phyloP scores from a whole-genome alignment of 2,113 vertebrate genomes.

The Carassius gibelio region DNA sequence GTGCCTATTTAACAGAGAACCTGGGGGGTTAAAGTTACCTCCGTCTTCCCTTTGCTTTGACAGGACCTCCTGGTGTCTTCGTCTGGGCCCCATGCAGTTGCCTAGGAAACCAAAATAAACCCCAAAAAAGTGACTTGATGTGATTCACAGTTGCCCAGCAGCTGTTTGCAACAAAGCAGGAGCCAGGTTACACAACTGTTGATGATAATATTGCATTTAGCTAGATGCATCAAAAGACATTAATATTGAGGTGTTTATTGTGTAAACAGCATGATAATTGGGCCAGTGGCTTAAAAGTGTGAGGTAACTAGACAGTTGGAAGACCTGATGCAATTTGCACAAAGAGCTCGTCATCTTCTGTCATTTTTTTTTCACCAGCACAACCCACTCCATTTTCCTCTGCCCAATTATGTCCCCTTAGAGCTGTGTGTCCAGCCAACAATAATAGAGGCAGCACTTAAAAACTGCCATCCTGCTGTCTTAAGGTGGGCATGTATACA shows the following conservation, averaged over 20 bases:
- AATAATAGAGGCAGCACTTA: slow-evolving; percentile 66
- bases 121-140: slow-evolving; percentile 63
- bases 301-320: slow-evolving; percentile 66
- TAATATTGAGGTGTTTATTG: slow-evolving; percentile 75
- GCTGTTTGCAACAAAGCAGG: slow-evolving; percentile 40
- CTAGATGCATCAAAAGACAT: slow-evolving; percentile 61
- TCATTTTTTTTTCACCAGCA: slow-evolving; percentile 41
- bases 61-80: slow-evolving; percentile 95
- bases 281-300: slow-evolving; percentile 62
- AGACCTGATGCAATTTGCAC: slow-evolving; percentile 73
- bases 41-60: slow-evolving; percentile 99
- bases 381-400: slow-evolving; percentile 6
- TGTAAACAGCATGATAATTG: slow-evolving; percentile 73
- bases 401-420: slow-evolving; percentile 64
- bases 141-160: slow-evolving; percentile 55
- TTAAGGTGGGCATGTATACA: slow-evolving; percentile 13
- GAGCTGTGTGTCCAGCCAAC: slow-evolving; percentile 60
- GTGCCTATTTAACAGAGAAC: slow-evolving; percentile 58
- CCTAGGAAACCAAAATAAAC: slow-evolving; percentile 84
- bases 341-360: slow-evolving; percentile 44
- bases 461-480: slow-evolving; percentile 35
- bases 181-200: slow-evolving; percentile 61
- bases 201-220: slow-evolving; percentile 59
- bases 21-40: slow-evolving; percentile 80
- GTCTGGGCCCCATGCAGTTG: slow-evolving; percentile 93